These are phyloP conservation scores for Harpegnathos saltator DNA, from an alignment of 1,140 invertebrate genomes.

Conservation along the genomic window DNA sequence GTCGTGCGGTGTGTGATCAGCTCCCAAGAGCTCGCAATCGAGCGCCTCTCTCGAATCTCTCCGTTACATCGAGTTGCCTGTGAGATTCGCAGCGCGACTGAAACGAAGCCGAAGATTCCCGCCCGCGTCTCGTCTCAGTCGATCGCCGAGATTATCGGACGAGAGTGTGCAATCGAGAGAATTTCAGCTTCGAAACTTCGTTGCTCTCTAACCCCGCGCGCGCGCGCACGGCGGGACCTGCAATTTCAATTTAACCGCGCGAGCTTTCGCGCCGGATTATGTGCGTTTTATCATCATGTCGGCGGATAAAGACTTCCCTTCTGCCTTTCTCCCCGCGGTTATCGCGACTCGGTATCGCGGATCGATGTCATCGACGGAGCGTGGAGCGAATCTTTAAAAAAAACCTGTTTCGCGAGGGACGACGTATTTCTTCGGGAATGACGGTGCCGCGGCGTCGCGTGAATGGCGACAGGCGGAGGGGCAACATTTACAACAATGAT, in stretches of 20 bases:
- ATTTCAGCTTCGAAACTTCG: not conserved
- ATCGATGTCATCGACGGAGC: slow-evolving; percentile 45
- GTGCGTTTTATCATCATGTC: slow-evolving; percentile 40
- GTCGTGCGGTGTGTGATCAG: slow-evolving; percentile 19
- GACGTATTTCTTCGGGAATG: slow-evolving; percentile 49
- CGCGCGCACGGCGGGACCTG: not conserved
- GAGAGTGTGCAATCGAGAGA: not conserved
- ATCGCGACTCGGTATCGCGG: slow-evolving; percentile 23
- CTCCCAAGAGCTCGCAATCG: slow-evolving; percentile 32
- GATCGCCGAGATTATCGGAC: slow-evolving; percentile 3
- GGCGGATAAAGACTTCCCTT: slow-evolving; percentile 13
- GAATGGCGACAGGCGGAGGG: slow-evolving; percentile 62
- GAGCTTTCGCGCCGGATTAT: slow-evolving; percentile 44
- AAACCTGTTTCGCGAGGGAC: slow-evolving; percentile 69
- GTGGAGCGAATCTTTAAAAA: slow-evolving; percentile 66
- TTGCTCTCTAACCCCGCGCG: slow-evolving; percentile 1
- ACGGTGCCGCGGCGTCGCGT: slow-evolving; percentile 56
- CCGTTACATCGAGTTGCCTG: slow-evolving; percentile 1
- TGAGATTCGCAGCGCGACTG: not conserved
- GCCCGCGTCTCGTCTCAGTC: not conserved
- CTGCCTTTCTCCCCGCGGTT: not conserved
- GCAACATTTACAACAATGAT: slow-evolving; percentile 70
- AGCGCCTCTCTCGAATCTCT: no score
- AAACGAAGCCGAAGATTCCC: slow-evolving; percentile 9
- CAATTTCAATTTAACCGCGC: slow-evolving; percentile 38